These are phyloP conservation scores for Phaetusa simplex DNA, from an alignment of 2,113 vertebrate genomes.

Conservation along the genomic window DNA sequence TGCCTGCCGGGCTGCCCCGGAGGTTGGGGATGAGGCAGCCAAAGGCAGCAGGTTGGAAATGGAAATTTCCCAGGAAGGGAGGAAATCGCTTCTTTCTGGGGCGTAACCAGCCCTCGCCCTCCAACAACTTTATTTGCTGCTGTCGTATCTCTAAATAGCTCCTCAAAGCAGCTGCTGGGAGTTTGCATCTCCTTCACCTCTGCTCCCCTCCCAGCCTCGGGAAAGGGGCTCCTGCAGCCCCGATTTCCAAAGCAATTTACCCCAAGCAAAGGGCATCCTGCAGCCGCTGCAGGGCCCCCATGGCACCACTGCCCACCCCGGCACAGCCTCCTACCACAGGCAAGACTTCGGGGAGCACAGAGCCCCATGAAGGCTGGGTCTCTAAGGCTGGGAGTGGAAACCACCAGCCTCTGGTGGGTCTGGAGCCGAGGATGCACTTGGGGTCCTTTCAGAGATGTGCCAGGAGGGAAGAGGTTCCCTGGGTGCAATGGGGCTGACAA, in stretches of 20 bases:
- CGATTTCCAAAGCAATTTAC: neutral
- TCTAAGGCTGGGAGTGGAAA: neutral
- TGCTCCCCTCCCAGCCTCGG: neutral
- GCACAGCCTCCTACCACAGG: fast-evolving
- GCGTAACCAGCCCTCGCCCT: neutral
- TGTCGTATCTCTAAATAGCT: neutral
- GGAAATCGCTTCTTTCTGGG: neutral
- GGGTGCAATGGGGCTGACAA: neutral
- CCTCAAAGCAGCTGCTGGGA: slow-evolving; percentile 10
- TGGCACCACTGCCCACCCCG: neutral
- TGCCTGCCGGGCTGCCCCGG: neutral
- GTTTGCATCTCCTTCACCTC: neutral
- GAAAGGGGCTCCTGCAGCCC: neutral
- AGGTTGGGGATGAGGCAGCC: neutral
- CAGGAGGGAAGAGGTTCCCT: neutral
- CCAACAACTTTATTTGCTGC: neutral
- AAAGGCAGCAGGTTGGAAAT: neutral
- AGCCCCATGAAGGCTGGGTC: neutral
- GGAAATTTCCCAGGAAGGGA: slow-evolving; percentile 27
- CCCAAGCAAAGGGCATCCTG: neutral
- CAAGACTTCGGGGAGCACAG: neutral
- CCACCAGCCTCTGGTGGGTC: neutral
- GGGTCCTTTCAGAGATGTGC: neutral
- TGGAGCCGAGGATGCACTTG: neutral
- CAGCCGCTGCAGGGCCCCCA: fast-evolving